Evolutionary conservation across 2,888 invertebrate species (phyloP).

Genomic region (Sthenelais limicola): DNA sequence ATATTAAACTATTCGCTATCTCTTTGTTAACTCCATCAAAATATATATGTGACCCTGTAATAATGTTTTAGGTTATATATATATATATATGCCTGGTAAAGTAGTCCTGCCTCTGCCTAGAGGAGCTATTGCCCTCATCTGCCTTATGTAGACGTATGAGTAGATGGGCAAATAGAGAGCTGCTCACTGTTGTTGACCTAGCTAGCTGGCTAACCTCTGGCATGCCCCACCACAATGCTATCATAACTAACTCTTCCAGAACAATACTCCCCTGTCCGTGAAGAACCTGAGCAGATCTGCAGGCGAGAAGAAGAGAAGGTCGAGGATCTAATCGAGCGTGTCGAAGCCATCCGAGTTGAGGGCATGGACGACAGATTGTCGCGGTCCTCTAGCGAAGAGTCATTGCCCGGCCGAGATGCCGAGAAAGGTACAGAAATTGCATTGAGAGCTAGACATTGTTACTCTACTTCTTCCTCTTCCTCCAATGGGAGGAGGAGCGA

Average conservation of each 20-base stretch:
- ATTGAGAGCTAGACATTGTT: neutral
- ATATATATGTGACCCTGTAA: too few relatives aligned
- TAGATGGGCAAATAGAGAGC: too few relatives aligned
- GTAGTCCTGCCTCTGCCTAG: too few relatives aligned
- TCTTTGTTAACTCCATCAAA: too few relatives aligned
- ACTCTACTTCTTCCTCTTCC: neutral
- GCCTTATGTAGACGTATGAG: too few relatives aligned
- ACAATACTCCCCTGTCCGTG: conserved; percentile 34
- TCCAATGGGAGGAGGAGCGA: neutral
- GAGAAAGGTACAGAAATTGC: conserved; percentile 27
- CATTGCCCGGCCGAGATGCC: conserved; percentile 28
- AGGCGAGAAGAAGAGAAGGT: conserved; percentile 18
- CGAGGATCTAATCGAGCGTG: conserved; percentile 77
- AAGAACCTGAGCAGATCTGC: conserved; percentile 17
- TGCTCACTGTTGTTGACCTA: too few relatives aligned
- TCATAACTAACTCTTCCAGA: conserved; percentile 27
- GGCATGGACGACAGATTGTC: conserved; percentile 49
- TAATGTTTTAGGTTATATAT: too few relatives aligned
- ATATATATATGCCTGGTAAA: too few relatives aligned
- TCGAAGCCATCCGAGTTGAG: conserved; percentile 45
- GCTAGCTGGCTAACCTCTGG: too few relatives aligned
- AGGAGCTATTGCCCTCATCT: too few relatives aligned
- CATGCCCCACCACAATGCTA: conserved; percentile 28
- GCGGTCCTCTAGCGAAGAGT: conserved; percentile 49
- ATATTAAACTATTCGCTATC: too few relatives aligned